Conservation (phyloP, 2,113 vertebrate species). For the Chinchilla lanigera region DNA sequence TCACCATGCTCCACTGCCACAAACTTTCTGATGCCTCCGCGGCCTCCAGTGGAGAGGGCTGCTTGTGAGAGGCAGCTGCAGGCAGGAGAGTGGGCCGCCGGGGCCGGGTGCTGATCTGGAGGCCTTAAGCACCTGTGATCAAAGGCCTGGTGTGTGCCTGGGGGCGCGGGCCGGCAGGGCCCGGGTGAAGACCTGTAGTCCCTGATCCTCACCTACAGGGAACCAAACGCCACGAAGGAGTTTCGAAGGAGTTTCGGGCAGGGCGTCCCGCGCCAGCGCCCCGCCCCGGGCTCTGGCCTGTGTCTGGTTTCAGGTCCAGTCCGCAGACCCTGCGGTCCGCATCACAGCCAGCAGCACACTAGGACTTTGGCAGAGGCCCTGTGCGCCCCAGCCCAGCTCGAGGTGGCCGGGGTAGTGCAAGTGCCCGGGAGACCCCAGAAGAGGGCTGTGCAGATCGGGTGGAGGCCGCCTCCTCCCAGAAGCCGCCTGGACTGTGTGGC, state of each 20-base stretch:
- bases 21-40: neutral
- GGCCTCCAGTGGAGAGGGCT: neutral
- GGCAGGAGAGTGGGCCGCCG: neutral
- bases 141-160: neutral
- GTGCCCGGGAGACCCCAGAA: neutral
- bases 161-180: neutral
- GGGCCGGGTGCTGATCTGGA: neutral
- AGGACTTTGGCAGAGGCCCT: neutral
- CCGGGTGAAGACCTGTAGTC: neutral
- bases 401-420: neutral
- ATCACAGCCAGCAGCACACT: neutral
- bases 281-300: neutral
- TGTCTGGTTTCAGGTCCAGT: neutral
- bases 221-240: neutral
- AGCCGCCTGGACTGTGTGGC: neutral
- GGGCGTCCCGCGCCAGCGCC: neutral
- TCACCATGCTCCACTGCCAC: neutral
- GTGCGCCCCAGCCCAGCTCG: no score
- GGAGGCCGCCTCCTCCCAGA: slow-evolving; percentile 31
- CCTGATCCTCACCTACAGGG: neutral
- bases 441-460: neutral
- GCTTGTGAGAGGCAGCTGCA: fast-evolving
- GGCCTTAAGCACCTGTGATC: neutral
- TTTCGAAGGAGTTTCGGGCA: neutral
- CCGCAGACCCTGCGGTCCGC: neutral